Conservation (phyloP, 1,140 invertebrate genomes). For the Lamellibrachia luymesi region DNA sequence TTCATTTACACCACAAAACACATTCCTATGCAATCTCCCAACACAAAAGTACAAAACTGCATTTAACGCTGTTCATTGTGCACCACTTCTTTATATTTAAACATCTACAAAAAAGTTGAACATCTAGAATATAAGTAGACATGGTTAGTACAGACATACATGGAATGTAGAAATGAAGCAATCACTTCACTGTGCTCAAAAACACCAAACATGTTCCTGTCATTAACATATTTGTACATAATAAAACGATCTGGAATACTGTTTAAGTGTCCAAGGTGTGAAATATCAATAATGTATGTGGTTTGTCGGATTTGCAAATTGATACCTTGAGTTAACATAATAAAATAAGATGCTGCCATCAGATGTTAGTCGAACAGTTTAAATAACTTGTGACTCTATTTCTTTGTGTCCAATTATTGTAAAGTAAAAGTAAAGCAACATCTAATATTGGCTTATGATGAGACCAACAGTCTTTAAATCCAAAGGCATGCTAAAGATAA, state of each 20-base stretch:
- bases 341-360: neutral
- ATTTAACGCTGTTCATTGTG: neutral
- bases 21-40: neutral
- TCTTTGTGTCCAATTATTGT: neutral
- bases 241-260: neutral
- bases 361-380: neutral
- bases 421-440: neutral
- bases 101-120: neutral
- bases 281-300: neutral
- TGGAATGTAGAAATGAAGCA: neutral
- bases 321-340: neutral
- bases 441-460: neutral
- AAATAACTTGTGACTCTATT: neutral
- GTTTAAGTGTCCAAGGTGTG: neutral
- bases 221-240: neutral
- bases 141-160: neutral
- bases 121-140: neutral
- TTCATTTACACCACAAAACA: too few species aligned
- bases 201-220: neutral
- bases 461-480: neutral
- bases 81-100: neutral
- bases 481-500: neutral
- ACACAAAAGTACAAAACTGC: neutral
- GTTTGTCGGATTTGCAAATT: neutral
- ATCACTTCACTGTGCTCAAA: neutral